A percentile compares a stretch with the other conserved stretches of the same genome.
Evolutionary conservation across 2,797 vertebrate species (phyloP).

Genomic region (Pangasius macronema): DNA sequence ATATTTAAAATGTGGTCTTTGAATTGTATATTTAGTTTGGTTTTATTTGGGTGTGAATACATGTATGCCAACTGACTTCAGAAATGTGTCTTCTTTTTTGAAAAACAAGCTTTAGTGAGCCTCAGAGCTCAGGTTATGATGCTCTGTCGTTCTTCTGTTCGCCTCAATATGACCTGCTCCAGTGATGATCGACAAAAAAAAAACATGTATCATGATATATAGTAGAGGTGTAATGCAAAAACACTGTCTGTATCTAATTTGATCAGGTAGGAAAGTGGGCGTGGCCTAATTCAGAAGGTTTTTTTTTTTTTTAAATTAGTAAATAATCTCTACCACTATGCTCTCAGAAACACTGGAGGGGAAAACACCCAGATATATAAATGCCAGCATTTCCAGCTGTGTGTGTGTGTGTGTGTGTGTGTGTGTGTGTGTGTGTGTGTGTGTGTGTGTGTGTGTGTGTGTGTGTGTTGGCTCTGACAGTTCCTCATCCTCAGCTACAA

Average conservation of each 20-base stretch:
- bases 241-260: too few species aligned
- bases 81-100: slow-evolving; percentile 11
- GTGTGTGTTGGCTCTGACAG: neutral
- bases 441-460: neutral
- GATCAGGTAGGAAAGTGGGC: neutral
- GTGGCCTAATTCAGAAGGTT: too few species aligned
- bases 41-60: slow-evolving; percentile 55
- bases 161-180: neutral
- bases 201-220: neutral
- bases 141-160: neutral
- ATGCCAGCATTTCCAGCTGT: neutral
- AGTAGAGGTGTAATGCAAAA: neutral
- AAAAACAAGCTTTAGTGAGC: neutral
- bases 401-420: neutral
- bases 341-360: too few species aligned
- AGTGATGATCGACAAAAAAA: neutral
- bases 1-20: slow-evolving; percentile 45
- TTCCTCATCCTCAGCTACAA: neutral
- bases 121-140: neutral
- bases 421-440: neutral
- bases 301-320: too few species aligned
- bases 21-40: slow-evolving; percentile 51
- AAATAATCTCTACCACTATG: too few species aligned
- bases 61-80: slow-evolving; percentile 40
- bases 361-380: neutral